A percentile compares a stretch with the other conserved stretches of the same genome.
These are phyloP conservation scores for Lethenteron camtschaticum DNA, from an alignment of 2,113 vertebrate genomes.

Conservation along the genomic window DNA sequence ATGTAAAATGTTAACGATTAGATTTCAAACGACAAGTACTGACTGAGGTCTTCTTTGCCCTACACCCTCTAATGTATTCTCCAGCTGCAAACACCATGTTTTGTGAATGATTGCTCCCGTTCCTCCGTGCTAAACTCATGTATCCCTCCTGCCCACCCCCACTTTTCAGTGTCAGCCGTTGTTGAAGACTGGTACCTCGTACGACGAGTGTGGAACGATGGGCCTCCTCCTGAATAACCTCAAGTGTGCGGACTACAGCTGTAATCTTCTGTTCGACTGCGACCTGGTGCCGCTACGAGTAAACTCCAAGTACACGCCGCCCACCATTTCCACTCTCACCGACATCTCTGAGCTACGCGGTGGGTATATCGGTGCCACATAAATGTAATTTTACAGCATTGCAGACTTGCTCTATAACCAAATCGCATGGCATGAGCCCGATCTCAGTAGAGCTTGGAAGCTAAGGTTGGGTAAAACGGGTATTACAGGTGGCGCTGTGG, in stretches of 20 bases:
- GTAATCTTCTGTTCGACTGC: slow-evolving; percentile 45
- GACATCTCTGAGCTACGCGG: no score
- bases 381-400: no score
- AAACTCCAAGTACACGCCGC: no score
- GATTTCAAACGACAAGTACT: not conserved
- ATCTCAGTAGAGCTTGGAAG: no score
- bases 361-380: no score
- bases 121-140: not conserved
- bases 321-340: no score
- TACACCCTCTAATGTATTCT: not conserved
- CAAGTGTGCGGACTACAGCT: slow-evolving; percentile 31
- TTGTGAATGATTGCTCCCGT: not conserved
- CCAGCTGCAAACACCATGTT: not conserved
- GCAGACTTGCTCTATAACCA: no score
- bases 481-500: no score
- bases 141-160: not conserved
- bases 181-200: slow-evolving; percentile 50
- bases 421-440: no score
- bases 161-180: slow-evolving; percentile 34
- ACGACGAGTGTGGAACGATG: slow-evolving; percentile 51
- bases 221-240: slow-evolving; percentile 54
- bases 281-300: slow-evolving; percentile 28
- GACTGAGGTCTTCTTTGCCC: no score
- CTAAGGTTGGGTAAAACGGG: no score
- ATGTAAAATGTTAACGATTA: not conserved